phyloP scores from a whole-genome alignment of 2,113 vertebrate species.

The Cyanoliseus patagonus region DNA sequence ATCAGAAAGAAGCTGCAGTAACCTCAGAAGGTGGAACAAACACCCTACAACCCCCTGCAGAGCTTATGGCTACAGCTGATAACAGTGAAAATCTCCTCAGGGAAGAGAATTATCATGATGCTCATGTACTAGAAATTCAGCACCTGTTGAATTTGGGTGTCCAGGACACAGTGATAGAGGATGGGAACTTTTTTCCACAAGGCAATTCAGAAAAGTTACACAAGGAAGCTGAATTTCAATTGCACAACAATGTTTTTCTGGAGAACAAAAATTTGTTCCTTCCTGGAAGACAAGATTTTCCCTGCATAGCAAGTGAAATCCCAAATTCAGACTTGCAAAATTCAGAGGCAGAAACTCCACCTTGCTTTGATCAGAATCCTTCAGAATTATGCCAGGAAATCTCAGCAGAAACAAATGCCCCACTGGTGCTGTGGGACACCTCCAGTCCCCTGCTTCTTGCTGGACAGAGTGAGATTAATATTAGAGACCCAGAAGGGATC shows the following conservation, averaged over 20 bases:
- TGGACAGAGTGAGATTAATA: not conserved
- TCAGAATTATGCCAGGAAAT: not conserved
- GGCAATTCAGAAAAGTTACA: not conserved
- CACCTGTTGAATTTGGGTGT: not conserved
- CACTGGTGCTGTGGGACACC: not conserved
- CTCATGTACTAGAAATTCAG: not conserved
- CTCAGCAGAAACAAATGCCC: not conserved
- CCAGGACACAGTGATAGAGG: not conserved
- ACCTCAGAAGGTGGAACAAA: not conserved
- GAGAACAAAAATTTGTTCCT: not conserved
- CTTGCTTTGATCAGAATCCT: not conserved
- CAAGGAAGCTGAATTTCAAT: not conserved
- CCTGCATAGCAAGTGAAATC: not conserved
- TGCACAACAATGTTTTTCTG: not conserved
- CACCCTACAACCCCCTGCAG: not conserved
- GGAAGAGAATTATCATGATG: not conserved
- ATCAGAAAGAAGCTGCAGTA: not conserved
- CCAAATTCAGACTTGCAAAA: not conserved
- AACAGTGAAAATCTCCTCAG: not conserved
- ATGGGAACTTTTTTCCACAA: not conserved
- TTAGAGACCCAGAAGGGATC: not conserved
- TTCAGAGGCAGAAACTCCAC: not conserved
- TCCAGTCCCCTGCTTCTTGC: not conserved
- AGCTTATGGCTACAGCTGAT: not conserved
- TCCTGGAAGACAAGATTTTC: not conserved